phyloP scores from a whole-genome alignment of 2,113 vertebrate species.

The Anarrhichthys ocellatus region DNA sequence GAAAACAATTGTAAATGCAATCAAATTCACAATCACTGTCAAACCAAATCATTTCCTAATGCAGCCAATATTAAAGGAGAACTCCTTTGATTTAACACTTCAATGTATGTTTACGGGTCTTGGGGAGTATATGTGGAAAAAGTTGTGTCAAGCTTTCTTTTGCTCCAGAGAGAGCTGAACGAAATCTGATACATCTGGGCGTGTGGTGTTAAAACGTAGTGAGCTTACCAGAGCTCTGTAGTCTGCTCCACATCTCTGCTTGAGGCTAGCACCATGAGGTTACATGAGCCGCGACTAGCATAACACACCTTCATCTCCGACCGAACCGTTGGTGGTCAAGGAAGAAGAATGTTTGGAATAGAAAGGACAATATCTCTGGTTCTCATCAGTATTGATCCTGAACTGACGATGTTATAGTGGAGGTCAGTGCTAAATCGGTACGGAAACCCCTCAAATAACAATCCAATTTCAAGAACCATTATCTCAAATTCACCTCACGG shows the following conservation, averaged over 20 bases:
- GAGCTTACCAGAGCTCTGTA: neutral
- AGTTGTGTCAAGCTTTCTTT: neutral
- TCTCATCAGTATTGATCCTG: constrained; percentile 2
- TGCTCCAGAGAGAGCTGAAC: neutral
- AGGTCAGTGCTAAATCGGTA: neutral
- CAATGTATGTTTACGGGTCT: neutral
- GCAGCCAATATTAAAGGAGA: constrained; percentile 3
- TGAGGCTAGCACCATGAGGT: neutral
- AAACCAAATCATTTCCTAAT: constrained; percentile 23
- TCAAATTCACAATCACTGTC: constrained; percentile 29
- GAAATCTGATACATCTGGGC: neutral
- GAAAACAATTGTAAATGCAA: constrained; percentile 26
- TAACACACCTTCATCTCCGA: neutral
- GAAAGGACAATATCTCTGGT: neutral
- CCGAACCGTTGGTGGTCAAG: neutral
- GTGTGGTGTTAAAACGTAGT: neutral
- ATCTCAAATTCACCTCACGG: constrained; percentile 7
- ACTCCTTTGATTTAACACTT: neutral
- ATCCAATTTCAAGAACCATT: neutral
- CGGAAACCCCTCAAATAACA: constrained; percentile 3
- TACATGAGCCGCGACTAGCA: neutral
- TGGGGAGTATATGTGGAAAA: neutral
- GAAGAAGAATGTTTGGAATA: neutral
- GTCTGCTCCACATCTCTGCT: neutral
- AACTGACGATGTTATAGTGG: neutral